These are phyloP conservation scores for Pseudopodoces humilis DNA, from an alignment of 2,113 vertebrate species.

Conservation along the genomic window DNA sequence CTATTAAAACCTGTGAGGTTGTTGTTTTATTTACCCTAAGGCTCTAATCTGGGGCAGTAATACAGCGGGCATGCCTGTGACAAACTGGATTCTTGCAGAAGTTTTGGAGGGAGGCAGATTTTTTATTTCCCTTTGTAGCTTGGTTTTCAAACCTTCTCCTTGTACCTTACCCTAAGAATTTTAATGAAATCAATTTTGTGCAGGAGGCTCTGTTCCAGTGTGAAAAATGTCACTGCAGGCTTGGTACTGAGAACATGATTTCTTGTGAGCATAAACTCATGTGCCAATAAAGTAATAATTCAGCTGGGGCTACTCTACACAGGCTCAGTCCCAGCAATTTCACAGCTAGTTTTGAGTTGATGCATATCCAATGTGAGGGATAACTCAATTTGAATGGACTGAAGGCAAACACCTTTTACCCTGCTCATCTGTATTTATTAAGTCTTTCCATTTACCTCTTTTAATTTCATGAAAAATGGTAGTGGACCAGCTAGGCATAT, in stretches of 20 bases:
- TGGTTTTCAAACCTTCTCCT: neutral
- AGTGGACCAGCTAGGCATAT: neutral
- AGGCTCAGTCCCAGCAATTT: neutral
- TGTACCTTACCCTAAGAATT: neutral
- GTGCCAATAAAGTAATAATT: neutral
- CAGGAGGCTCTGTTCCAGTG: neutral
- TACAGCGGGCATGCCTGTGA: neutral
- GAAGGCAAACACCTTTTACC: neutral
- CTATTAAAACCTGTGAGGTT: neutral
- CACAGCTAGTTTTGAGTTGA: neutral
- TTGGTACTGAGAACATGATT: neutral
- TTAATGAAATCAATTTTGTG: neutral
- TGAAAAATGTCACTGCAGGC: neutral
- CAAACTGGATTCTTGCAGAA: neutral
- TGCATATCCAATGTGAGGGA: accelerated
- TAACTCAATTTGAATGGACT: neutral
- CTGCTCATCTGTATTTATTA: neutral
- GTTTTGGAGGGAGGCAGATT: neutral
- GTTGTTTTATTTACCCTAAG: neutral
- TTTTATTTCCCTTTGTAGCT: neutral
- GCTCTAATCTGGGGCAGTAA: neutral
- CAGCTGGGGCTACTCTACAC: neutral
- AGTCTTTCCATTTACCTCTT: neutral
- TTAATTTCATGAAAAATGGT: neutral
- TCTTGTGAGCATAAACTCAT: neutral